These are phyloP conservation scores for Hypena proboscidalis DNA, from an alignment of 2,888 invertebrate species.

Conservation along the genomic window DNA sequence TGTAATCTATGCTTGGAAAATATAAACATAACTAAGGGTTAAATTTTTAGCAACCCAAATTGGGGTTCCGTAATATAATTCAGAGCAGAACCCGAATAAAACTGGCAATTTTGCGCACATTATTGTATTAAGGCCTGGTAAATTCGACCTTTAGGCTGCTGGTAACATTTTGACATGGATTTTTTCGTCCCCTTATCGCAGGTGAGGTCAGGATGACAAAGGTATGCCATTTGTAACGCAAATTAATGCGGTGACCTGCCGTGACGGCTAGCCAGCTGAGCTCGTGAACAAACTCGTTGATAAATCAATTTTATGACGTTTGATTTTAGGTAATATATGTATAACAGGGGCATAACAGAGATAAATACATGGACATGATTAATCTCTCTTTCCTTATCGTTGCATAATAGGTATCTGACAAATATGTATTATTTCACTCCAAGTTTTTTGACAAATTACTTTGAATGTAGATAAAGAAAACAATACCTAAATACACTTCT, in stretches of 20 bases:
- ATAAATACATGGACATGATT: no score
- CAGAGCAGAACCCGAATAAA: constrained; percentile 33
- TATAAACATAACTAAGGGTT: constrained; percentile 7
- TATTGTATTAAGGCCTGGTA: constrained; percentile 36
- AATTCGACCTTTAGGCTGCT: constrained; percentile 28
- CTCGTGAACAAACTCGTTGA: constrained; percentile 14
- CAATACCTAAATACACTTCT: no score
- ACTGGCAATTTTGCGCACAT: constrained; percentile 24
- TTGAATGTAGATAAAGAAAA: no score
- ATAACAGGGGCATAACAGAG: no score
- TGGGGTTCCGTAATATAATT: constrained; percentile 18
- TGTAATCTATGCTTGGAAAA: not conserved
- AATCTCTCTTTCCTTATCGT: no score
- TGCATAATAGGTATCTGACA: no score
- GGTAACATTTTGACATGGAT: constrained; percentile 31
- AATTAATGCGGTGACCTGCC: constrained; percentile 47
- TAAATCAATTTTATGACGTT: not conserved
- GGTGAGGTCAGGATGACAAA: constrained; percentile 48
- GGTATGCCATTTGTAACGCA: constrained; percentile 52
- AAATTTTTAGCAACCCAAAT: constrained; percentile 11
- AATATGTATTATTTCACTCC: no score
- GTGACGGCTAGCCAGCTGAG: constrained; percentile 33
- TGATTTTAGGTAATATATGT: no score
- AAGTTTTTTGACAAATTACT: no score
- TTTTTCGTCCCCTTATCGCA: constrained; percentile 35